phyloP scores from a whole-genome alignment of 2,113 vertebrate genomes.

The Phoxinus phoxinus region DNA sequence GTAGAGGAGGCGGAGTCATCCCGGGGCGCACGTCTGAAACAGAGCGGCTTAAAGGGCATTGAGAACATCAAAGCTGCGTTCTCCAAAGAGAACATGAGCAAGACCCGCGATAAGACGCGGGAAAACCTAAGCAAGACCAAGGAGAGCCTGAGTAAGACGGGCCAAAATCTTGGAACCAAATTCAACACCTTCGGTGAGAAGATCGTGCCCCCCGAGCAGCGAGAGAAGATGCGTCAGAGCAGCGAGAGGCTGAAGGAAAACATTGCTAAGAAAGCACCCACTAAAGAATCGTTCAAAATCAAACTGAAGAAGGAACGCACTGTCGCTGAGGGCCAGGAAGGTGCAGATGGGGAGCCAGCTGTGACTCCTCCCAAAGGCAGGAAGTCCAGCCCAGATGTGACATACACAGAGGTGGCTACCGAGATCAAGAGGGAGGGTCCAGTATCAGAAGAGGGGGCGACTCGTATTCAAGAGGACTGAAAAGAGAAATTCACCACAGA shows the following conservation, averaged over 20 bases:
- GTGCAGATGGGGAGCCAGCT: conserved; percentile 60
- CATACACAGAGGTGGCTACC: conserved; percentile 82
- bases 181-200: conserved; percentile 89
- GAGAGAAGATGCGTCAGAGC: conserved; percentile 90
- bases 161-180: conserved; percentile 80
- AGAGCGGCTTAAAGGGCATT: conserved; percentile 86
- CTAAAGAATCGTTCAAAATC: conserved; percentile 87
- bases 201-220: conserved; percentile 89
- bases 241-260: conserved; percentile 89
- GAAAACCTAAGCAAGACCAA: conserved; percentile 94
- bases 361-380: conserved; percentile 69
- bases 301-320: conserved; percentile 85
- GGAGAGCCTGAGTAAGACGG: conserved; percentile 74
- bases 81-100: conserved; percentile 93
- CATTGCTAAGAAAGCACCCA: conserved; percentile 88
- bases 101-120: conserved; percentile 83
- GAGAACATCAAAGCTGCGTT: conserved; percentile 94
- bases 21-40: conserved; percentile 83
- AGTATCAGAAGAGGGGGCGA: conserved; percentile 66
- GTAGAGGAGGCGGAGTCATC: conserved; percentile 84
- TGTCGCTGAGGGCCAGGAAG: conserved; percentile 84
- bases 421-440: conserved; percentile 83
- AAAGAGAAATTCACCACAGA: conserved; percentile 67
- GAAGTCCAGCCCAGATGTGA: conserved; percentile 70
- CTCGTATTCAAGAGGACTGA: conserved; percentile 63